Evolutionary conservation across 2,888 invertebrate genomes (phyloP).

Genomic region (Acanthoscelides obtectus): DNA sequence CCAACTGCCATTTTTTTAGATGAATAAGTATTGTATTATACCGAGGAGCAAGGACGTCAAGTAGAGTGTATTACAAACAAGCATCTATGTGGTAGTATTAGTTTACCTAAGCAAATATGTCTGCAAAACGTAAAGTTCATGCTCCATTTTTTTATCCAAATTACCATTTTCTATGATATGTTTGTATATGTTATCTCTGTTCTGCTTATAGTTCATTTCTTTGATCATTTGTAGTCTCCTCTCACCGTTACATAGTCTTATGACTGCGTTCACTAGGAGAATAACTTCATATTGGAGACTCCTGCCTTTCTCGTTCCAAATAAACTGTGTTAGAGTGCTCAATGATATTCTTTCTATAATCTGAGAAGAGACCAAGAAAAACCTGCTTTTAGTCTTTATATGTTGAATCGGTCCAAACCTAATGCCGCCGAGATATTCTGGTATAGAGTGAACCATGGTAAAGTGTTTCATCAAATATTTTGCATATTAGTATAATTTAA

Average conservation of each 20-base stretch:
- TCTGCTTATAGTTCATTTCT: constrained; percentile 34
- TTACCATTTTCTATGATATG: constrained; percentile 26
- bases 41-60: too few relatives aligned
- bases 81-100: too few relatives aligned
- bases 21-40: too few relatives aligned
- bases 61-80: too few relatives aligned
- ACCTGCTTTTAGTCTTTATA: background rate
- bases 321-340: constrained; percentile 31
- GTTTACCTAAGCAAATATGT: constrained; percentile 40
- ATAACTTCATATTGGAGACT: constrained; percentile 38
- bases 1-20: too few relatives aligned
- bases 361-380: constrained; percentile 21
- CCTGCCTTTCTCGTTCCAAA: constrained; percentile 27
- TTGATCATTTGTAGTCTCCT: constrained; percentile 35
- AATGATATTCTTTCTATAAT: constrained; percentile 31
- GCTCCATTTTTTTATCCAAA: constrained; percentile 34
- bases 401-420: too few relatives aligned
- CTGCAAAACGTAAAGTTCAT: constrained; percentile 41
- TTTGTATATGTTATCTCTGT: constrained; percentile 30
- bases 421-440: too few relatives aligned
- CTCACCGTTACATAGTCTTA: constrained; percentile 35
- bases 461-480: too few relatives aligned
- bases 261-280: constrained; percentile 39
- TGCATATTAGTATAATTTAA: too few relatives aligned
- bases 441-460: too few relatives aligned